phyloP scores from a whole-genome alignment of 2,113 vertebrate genomes.

The Pitta sordida region DNA sequence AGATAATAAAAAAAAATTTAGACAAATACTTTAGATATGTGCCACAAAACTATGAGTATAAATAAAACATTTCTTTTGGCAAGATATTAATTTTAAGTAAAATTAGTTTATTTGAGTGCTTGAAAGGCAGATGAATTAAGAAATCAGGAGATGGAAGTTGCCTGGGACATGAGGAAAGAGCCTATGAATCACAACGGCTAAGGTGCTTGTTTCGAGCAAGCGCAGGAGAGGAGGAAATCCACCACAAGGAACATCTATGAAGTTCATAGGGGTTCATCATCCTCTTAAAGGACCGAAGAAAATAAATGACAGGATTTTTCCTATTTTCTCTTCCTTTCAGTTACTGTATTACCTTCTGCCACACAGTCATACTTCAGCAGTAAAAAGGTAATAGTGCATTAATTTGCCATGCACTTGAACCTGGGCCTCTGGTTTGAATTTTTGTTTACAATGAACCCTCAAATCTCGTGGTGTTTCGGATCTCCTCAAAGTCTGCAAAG shows the following conservation, averaged over 20 bases:
- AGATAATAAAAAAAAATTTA: slow-evolving; percentile 6
- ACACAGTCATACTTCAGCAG: too few species aligned
- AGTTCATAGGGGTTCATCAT: neutral
- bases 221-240: neutral
- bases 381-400: neutral
- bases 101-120: neutral
- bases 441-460: too few species aligned
- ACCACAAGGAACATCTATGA: neutral
- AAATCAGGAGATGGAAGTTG: neutral
- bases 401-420: neutral
- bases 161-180: neutral
- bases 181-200: neutral
- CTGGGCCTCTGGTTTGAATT: neutral
- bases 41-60: neutral
- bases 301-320: neutral
- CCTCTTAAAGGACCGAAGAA: neutral
- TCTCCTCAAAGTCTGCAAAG: too few species aligned
- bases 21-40: neutral
- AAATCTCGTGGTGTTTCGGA: too few species aligned
- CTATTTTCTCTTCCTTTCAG: neutral
- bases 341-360: neutral
- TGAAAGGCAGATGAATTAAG: neutral
- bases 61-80: neutral
- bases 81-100: neutral
- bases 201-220: neutral